phyloP scores from a whole-genome alignment of 2,797 vertebrate species.

The Chaetodon trifasciatus region DNA sequence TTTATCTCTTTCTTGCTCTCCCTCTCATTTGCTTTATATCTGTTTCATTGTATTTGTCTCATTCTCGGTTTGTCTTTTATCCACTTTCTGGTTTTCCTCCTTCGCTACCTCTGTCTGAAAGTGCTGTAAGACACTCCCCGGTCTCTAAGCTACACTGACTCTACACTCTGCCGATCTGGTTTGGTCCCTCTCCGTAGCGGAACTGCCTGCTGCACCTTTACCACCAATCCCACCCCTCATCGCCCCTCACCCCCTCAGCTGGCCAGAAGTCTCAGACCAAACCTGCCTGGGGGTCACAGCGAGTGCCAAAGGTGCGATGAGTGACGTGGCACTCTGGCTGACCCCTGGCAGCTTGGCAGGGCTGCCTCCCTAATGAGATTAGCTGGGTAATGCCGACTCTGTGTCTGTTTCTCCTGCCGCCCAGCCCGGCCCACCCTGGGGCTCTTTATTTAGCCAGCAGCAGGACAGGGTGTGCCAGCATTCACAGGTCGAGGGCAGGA shows the following conservation, averaged over 20 bases:
- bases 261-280: constrained; percentile 68
- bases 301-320: constrained; percentile 87
- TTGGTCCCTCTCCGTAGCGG: constrained; percentile 21
- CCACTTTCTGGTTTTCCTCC: constrained; percentile 25
- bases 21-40: constrained; percentile 40
- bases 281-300: constrained; percentile 76
- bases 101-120: constrained; percentile 35
- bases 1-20: constrained; percentile 37
- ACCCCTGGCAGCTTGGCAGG: constrained; percentile 86
- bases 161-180: constrained; percentile 20
- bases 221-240: constrained; percentile 42
- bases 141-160: constrained; percentile 25
- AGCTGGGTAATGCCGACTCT: constrained; percentile 88
- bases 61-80: constrained; percentile 34
- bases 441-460: constrained; percentile 87
- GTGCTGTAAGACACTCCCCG: constrained; percentile 28
- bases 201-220: constrained; percentile 30
- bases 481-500: constrained; percentile 86
- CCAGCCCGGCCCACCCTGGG: constrained; percentile 79
- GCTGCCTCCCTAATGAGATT: constrained; percentile 89
- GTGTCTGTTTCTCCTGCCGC: constrained; percentile 86
- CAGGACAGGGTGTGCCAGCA: constrained; percentile 84
- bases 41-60: constrained; percentile 47
- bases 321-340: constrained; percentile 90
- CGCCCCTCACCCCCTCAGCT: constrained; percentile 44